Evolutionary conservation across 2,888 invertebrate genomes (phyloP).

Genomic region (Frankliniella intonsa): DNA sequence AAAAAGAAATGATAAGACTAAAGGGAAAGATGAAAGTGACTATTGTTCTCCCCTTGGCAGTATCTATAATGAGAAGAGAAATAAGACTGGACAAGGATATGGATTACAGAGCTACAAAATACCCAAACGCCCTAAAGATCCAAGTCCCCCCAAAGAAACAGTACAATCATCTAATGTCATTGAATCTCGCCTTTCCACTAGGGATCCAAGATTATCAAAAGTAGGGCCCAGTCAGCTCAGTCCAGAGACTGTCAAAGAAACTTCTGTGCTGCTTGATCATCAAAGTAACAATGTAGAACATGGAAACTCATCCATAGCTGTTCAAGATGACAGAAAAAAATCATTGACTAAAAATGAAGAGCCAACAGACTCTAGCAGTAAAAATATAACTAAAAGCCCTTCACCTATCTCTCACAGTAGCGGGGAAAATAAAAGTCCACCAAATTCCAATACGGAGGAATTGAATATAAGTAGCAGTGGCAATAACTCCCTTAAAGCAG

Average conservation of each 20-base stretch:
- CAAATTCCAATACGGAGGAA: no score
- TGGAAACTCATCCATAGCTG: no score
- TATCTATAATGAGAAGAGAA: not conserved
- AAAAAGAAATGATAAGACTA: not conserved
- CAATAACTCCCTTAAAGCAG: not conserved
- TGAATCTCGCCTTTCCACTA: not conserved
- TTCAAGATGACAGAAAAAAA: no score
- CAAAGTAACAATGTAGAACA: no score
- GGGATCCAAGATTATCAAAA: not conserved
- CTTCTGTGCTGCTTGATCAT: no score
- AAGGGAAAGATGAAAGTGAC: not conserved
- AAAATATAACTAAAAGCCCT: no score
- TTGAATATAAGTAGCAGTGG: not conserved
- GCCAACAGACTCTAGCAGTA: no score
- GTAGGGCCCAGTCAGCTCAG: not conserved
- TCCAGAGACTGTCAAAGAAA: no score
- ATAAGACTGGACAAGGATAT: not conserved
- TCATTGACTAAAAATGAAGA: no score
- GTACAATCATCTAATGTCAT: not conserved
- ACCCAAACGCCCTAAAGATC: not conserved
- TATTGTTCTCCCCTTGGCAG: not conserved
- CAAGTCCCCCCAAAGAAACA: not conserved
- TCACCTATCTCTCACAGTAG: no score
- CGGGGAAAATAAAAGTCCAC: no score
- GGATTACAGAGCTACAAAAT: conserved; percentile 6